Conservation (phyloP, 1,140 invertebrate genomes). For the Mactra quadrangularis region DNA sequence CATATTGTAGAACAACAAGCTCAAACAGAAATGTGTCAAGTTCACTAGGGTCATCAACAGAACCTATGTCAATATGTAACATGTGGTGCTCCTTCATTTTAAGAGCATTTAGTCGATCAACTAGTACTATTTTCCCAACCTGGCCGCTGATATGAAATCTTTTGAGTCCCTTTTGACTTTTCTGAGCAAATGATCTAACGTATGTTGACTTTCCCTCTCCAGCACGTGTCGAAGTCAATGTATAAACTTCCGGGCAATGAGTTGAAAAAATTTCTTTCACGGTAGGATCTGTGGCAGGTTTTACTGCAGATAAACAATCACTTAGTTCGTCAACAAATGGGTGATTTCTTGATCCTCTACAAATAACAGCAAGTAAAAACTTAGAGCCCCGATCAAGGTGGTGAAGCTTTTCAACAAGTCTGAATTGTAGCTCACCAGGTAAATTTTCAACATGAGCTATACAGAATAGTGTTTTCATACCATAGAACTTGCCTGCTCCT, state of each 20-base stretch:
- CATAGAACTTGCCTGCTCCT: not conserved
- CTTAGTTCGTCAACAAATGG: constrained; percentile 56
- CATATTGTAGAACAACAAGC: constrained; percentile 54
- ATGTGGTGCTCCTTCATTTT: constrained; percentile 30
- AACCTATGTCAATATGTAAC: constrained; percentile 65
- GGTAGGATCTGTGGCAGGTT: constrained; percentile 18
- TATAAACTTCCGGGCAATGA: constrained; percentile 24
- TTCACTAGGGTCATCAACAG: constrained; percentile 37
- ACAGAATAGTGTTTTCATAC: constrained; percentile 41
- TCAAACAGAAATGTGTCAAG: constrained; percentile 68
- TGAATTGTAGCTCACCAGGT: constrained; percentile 44
- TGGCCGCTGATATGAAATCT: constrained; percentile 64
- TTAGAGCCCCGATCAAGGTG: not conserved
- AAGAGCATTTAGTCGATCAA: constrained; percentile 31
- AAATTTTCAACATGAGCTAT: constrained; percentile 66
- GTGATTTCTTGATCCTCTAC: constrained; percentile 51
- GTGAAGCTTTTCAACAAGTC: constrained; percentile 44
- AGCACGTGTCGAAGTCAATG: constrained; percentile 61
- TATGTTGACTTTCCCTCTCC: constrained; percentile 64
- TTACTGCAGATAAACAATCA: not conserved
- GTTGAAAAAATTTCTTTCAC: constrained; percentile 14
- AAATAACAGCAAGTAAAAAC: constrained; percentile 57
- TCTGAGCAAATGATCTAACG: constrained; percentile 37
- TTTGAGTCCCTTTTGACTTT: not conserved
- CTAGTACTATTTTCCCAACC: constrained; percentile 2